Conservation (phyloP, 2,888 invertebrate species). For the Cataglyphis rosenhaueri region DNA sequence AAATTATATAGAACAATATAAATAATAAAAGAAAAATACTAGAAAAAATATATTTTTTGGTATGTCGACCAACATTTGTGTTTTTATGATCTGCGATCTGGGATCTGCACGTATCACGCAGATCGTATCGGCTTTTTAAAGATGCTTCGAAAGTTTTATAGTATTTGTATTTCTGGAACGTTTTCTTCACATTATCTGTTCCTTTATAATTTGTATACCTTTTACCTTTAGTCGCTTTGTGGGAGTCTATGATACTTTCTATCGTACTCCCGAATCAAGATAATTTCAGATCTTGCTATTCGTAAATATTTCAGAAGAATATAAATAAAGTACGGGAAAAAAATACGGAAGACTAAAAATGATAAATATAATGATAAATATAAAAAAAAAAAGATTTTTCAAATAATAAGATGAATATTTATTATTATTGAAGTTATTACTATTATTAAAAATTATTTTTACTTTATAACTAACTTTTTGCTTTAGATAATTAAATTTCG, state of each 20-base stretch:
- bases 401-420: neutral
- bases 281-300: conserved; percentile 10
- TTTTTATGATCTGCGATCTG: neutral
- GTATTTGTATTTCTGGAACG: conserved; percentile 15
- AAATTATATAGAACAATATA: neutral
- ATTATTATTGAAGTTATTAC: neutral
- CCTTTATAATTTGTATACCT: conserved; percentile 37
- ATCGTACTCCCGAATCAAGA: neutral
- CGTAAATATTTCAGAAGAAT: neutral
- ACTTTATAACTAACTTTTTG: neutral
- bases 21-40: neutral
- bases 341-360: neutral
- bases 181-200: conserved; percentile 17
- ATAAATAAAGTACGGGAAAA: neutral
- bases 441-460: neutral
- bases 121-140: conserved; percentile 16
- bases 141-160: conserved; percentile 22
- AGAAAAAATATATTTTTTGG: neutral
- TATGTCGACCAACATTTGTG: conserved; percentile 5
- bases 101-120: neutral
- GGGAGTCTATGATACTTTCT: conserved; percentile 24
- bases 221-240: conserved; percentile 1
- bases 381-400: neutral
- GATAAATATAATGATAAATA: neutral
- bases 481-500: conserved; percentile 7